A percentile compares a stretch with the other conserved stretches of the same genome.
Conservation (phyloP, 1,140 invertebrate species). For the Drosophila tristis region DNA sequence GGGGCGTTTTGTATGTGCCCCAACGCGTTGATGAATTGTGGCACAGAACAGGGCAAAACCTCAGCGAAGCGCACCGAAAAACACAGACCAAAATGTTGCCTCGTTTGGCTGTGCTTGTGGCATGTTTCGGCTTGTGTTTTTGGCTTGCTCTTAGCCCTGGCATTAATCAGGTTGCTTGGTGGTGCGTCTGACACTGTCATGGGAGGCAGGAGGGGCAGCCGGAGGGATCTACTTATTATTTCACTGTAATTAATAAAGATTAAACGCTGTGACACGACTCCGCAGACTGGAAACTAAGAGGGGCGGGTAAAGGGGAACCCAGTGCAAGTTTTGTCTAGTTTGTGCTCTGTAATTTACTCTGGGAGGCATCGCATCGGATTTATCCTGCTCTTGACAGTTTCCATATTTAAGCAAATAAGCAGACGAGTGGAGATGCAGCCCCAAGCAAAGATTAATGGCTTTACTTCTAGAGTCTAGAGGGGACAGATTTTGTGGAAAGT, state of each 20-base stretch:
- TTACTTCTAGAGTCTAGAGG: not conserved
- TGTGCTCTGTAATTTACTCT: slow-evolving; percentile 65
- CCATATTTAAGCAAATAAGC: slow-evolving; percentile 69
- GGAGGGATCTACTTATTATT: slow-evolving; percentile 70
- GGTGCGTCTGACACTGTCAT: slow-evolving; percentile 47
- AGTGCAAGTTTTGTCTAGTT: slow-evolving; percentile 18
- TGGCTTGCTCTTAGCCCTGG: slow-evolving; percentile 68
- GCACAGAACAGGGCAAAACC: slow-evolving; percentile 28
- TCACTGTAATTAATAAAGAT: slow-evolving; percentile 82
- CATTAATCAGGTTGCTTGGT: slow-evolving; percentile 68
- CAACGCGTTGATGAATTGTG: slow-evolving; percentile 45
- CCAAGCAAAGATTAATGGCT: slow-evolving; percentile 60
- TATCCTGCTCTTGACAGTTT: slow-evolving; percentile 68
- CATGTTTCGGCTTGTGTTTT: slow-evolving; percentile 63
- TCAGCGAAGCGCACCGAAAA: not conserved
- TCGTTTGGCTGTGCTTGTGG: slow-evolving; percentile 59
- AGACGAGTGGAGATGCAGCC: slow-evolving; percentile 20
- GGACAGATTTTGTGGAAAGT: slow-evolving; percentile 11
- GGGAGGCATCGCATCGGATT: slow-evolving; percentile 43
- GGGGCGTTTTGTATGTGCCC: slow-evolving; percentile 27
- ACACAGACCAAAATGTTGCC: slow-evolving; percentile 55
- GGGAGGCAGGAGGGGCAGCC: slow-evolving; percentile 28
- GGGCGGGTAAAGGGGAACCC: not conserved
- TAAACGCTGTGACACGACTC: slow-evolving; percentile 76
- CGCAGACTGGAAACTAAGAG: slow-evolving; percentile 26